Conservation (phyloP, 2,113 vertebrate species). For the Nerophis ophidion region DNA sequence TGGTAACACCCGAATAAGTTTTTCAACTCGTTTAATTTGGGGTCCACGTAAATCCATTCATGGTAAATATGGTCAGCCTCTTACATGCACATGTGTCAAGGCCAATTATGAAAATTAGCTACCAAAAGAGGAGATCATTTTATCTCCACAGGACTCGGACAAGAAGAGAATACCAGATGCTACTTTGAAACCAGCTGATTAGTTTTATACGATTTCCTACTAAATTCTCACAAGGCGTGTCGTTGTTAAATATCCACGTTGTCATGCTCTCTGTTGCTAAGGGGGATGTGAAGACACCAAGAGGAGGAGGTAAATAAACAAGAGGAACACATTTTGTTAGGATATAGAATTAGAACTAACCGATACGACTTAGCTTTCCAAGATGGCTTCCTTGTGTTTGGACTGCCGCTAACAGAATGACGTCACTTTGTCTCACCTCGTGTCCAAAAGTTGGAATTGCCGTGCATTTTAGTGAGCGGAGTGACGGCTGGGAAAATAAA, state of each 20-base stretch:
- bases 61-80: no score
- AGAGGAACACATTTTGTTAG: constrained; percentile 22
- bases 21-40: no score
- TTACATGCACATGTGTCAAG: no score
- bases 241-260: not conserved
- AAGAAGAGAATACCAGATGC: no score
- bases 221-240: not conserved
- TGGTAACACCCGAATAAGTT: no score
- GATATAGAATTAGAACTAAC: constrained; percentile 8
- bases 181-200: not conserved
- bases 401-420: not conserved
- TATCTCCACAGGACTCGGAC: no score
- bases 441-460: not conserved
- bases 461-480: not conserved
- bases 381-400: not conserved
- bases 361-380: not conserved
- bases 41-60: no score
- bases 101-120: no score
- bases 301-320: constrained; percentile 52
- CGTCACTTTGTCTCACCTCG: not conserved
- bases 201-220: not conserved
- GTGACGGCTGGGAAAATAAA: not conserved
- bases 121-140: no score
- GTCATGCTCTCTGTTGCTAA: constrained; percentile 48
- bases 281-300: constrained; percentile 61